Evolutionary conservation across 2,113 vertebrate genomes (phyloP), one percentile per base, ranked within the genome.

Genomic region (Ailuropoda melanoleuca): DNA sequence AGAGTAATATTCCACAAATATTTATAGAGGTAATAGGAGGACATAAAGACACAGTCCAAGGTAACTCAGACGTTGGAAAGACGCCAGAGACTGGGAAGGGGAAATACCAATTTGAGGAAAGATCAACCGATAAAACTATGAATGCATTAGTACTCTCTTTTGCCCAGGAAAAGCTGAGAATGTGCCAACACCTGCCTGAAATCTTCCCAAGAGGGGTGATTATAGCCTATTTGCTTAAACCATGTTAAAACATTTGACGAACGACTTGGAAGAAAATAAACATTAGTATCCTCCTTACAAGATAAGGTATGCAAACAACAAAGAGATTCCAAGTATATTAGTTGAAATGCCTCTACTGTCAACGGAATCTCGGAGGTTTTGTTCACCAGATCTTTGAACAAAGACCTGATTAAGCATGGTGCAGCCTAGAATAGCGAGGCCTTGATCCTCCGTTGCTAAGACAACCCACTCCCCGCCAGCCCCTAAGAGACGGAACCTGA

Each of bases 101-200:
- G 18, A 96, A 97, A 75, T 31, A 88, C 62, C 94, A 75, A 88
- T 70, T 23, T 78, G 62, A 87, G 70, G 29, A 87, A 37, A 88
- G 2, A 0, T 60, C 60, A 50, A 58, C 43, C 48, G 46, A 50
- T 23, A 50, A 60, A 87, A 74, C 26, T 60, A 53, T 13, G 50
- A 84, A 31, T 4, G 43, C 17, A n/a, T 78, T 39, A 4, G 39
- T 21, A 84, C 18, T 55, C 13, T 26, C 19, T 74, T 66, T 58
- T 14, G 11, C 12, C 19, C 18, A 56, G n/a, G 18, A 53, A 90
- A 85, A 88, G 15, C 50, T 37, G 19, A 13, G 31, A 24, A 15
- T 18, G 48, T 6, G 11, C 23, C 19, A 31, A 50, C 13, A 58
- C 43, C 60, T 23, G 15, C 19, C 70, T 31, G 66, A 50, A 68